A percentile compares a stretch with the other conserved stretches of the same genome.
Conservation (phyloP, 2,113 vertebrate genomes). For the Eidolon helvum region DNA sequence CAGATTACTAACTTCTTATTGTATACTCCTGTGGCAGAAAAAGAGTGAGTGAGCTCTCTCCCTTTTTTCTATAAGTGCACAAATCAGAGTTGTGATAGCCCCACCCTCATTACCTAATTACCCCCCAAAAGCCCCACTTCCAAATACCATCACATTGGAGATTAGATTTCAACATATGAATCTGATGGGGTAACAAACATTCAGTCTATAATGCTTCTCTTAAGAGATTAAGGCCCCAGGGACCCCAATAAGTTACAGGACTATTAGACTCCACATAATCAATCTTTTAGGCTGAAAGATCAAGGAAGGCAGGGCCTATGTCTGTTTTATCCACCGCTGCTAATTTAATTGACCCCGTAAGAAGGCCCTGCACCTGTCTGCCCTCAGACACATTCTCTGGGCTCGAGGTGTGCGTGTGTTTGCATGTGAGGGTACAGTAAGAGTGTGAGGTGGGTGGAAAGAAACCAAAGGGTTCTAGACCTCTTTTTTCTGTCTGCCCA, state of each 20-base stretch:
- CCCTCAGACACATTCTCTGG: background rate
- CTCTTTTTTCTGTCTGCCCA: background rate
- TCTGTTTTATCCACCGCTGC: background rate
- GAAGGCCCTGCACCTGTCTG: background rate
- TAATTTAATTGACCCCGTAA: background rate
- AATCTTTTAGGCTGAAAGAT: background rate
- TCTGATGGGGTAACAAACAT: background rate
- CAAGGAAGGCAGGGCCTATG: background rate
- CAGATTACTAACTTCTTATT: background rate
- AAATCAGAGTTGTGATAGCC: too few relatives aligned
- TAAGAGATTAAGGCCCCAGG: background rate
- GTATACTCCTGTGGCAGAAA: background rate
- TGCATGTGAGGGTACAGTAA: rapidly evolving
- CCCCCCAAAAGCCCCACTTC: background rate
- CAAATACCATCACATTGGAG: background rate
- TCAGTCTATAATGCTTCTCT: background rate
- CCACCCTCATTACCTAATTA: background rate
- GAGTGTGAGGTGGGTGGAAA: background rate
- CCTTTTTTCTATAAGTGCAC: background rate
- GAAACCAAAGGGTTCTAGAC: background rate
- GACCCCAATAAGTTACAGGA: too few relatives aligned
- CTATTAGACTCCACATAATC: background rate
- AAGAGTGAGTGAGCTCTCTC: background rate
- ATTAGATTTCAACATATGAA: background rate
- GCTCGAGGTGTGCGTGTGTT: rapidly evolving